phyloP scores from a whole-genome alignment of 1,140 invertebrate genomes.

The Campoletis sonorensis region DNA sequence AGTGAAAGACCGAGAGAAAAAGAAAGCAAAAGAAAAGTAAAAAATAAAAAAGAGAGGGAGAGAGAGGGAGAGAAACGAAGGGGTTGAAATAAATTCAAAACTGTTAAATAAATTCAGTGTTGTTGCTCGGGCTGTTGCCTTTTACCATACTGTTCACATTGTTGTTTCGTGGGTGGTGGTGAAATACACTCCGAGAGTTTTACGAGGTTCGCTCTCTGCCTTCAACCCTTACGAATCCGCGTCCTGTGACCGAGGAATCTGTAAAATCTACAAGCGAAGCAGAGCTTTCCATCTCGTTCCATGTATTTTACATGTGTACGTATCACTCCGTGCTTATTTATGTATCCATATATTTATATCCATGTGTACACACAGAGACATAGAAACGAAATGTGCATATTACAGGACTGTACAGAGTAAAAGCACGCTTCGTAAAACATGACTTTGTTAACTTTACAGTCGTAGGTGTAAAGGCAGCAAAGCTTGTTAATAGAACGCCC shows the following conservation, averaged over 20 bases:
- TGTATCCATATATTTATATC: neutral
- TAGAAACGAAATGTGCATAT: neutral
- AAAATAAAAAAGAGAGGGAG: neutral
- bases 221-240: neutral
- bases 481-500: conserved; percentile 67
- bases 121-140: conserved; percentile 29
- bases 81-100: conserved; percentile 37
- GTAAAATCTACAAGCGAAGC: neutral
- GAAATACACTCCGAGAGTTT: conserved; percentile 24
- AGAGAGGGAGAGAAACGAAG: neutral
- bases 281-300: conserved; percentile 28
- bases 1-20: neutral
- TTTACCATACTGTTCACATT: conserved; percentile 11
- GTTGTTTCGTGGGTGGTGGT: conserved; percentile 13
- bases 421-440: conserved; percentile 65
- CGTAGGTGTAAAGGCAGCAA: conserved; percentile 59
- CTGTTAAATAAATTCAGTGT: conserved; percentile 39
- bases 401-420: conserved; percentile 50
- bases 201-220: conserved; percentile 25
- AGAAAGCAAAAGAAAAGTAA: neutral
- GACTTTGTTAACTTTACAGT: conserved; percentile 71
- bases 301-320: neutral
- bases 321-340: neutral
- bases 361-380: too few relatives aligned
- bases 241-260: neutral